Conservation (phyloP, 92 coral and sea anemone genomes). For the Parazoanthus swiftii region DNA sequence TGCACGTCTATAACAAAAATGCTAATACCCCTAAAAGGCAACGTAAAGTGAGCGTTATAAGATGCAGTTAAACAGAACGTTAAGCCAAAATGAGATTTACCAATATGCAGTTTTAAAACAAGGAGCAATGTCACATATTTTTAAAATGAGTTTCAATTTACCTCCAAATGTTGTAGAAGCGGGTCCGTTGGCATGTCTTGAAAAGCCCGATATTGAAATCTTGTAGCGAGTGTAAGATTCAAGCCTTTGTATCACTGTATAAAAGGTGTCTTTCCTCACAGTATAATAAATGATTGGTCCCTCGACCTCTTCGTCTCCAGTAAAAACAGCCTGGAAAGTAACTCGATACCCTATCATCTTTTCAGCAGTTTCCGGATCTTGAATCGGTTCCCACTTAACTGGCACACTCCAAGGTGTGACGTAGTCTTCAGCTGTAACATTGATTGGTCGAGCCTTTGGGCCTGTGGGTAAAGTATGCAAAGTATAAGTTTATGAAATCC, state of each 20-base stretch:
- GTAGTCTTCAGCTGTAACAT: conserved; percentile 63
- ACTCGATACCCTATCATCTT: conserved; percentile 69
- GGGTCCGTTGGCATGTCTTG: conserved; percentile 72
- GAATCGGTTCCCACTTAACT: conserved; percentile 70
- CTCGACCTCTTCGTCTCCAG: conserved; percentile 61
- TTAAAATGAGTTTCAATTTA: conserved; percentile 9
- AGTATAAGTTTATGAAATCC: too few relatives aligned
- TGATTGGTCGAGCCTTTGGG: conserved; percentile 56
- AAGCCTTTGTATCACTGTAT: conserved; percentile 42
- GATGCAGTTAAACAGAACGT: too few relatives aligned
- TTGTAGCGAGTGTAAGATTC: conserved; percentile 57
- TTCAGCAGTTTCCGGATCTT: conserved; percentile 42
- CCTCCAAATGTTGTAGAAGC: conserved; percentile 57
- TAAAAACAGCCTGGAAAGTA: conserved; percentile 56
- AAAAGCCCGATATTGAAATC: conserved; percentile 64
- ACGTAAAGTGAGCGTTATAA: too few relatives aligned
- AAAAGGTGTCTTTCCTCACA: conserved; percentile 54
- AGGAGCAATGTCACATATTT: neutral
- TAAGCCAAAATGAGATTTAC: too few relatives aligned
- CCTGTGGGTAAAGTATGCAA: conserved; percentile 40
- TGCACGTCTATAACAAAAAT: too few relatives aligned
- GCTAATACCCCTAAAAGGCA: too few relatives aligned
- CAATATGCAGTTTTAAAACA: too few relatives aligned
- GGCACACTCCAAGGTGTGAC: conserved; percentile 59
- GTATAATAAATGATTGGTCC: conserved; percentile 43